A percentile compares a stretch with the other conserved stretches of the same genome.
These are phyloP conservation scores for Heterocephalus glaber DNA, from an alignment of 2,113 vertebrate species.

Conservation along the genomic window DNA sequence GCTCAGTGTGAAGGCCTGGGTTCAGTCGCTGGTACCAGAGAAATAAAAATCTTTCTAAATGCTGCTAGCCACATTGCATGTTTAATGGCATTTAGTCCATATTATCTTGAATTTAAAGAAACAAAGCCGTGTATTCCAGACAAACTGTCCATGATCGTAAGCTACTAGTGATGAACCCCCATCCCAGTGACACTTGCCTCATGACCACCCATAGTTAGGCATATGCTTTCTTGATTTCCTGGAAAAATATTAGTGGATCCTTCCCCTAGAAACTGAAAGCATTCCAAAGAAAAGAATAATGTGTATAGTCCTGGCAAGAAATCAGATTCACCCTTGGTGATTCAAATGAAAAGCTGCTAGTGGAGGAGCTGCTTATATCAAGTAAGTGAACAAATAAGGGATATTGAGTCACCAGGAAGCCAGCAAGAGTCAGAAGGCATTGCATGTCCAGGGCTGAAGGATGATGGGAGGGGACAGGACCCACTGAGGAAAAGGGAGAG, in stretches of 20 bases:
- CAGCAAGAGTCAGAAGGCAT: not conserved
- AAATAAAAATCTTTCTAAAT: not conserved
- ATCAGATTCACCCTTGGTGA: not conserved
- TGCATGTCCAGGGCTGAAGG: not conserved
- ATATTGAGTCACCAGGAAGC: not conserved
- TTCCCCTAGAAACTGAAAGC: not conserved
- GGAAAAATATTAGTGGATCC: not conserved
- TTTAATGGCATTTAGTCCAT: not conserved
- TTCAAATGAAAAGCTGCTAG: slow-evolving; percentile 6
- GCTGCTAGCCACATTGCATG: not conserved
- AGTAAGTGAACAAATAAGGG: not conserved
- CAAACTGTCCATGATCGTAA: not conserved
- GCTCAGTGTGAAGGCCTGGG: not conserved
- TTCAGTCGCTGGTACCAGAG: not conserved
- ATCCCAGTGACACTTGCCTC: not conserved
- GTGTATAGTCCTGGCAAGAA: not conserved
- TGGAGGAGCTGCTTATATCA: not conserved
- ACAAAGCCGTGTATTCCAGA: not conserved
- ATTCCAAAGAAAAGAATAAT: not conserved
- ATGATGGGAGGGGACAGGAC: not conserved
- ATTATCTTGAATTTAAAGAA: not conserved
- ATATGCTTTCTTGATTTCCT: not conserved
- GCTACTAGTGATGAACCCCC: not conserved
- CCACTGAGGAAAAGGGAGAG: not conserved
- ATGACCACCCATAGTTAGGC: not conserved